Conservation (phyloP, 1,140 invertebrate genomes). For the Megalonaias nervosa region DNA sequence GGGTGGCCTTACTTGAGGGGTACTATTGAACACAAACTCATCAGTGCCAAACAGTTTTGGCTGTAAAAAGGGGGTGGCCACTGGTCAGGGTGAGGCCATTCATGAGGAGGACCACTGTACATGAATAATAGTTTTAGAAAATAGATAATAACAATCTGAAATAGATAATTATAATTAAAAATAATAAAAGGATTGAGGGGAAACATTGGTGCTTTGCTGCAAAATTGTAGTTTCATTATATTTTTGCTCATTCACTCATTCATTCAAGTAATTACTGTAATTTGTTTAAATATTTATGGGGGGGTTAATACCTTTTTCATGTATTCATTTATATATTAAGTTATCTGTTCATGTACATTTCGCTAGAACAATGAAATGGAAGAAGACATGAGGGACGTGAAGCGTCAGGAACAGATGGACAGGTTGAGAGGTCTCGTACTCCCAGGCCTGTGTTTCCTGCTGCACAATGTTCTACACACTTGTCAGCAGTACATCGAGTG, state of each 20-base stretch:
- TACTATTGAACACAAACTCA: too few relatives aligned
- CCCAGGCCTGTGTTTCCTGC: slow-evolving; percentile 82
- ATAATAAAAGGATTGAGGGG: too few relatives aligned
- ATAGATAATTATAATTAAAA: too few relatives aligned
- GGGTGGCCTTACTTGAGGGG: too few relatives aligned
- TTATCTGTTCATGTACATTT: neutral
- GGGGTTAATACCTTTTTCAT: neutral
- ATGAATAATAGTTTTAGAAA: too few relatives aligned
- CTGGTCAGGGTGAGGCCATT: too few relatives aligned
- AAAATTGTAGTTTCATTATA: neutral
- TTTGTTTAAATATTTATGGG: neutral
- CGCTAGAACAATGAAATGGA: slow-evolving; percentile 52
- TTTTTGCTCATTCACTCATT: neutral
- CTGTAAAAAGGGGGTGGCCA: too few relatives aligned
- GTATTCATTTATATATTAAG: too few relatives aligned
- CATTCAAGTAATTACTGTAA: neutral
- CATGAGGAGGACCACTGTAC: too few relatives aligned
- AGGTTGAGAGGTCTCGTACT: slow-evolving; percentile 85
- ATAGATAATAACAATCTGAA: too few relatives aligned
- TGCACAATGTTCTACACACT: slow-evolving; percentile 84
- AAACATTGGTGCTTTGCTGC: too few relatives aligned
- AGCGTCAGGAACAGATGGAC: slow-evolving; percentile 77
- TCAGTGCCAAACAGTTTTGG: too few relatives aligned
- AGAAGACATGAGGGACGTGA: slow-evolving; percentile 60
- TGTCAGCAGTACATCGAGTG: slow-evolving; percentile 84